These are phyloP conservation scores for Iguana delicatissima DNA, from an alignment of 2,797 vertebrate genomes.

Conservation along the genomic window DNA sequence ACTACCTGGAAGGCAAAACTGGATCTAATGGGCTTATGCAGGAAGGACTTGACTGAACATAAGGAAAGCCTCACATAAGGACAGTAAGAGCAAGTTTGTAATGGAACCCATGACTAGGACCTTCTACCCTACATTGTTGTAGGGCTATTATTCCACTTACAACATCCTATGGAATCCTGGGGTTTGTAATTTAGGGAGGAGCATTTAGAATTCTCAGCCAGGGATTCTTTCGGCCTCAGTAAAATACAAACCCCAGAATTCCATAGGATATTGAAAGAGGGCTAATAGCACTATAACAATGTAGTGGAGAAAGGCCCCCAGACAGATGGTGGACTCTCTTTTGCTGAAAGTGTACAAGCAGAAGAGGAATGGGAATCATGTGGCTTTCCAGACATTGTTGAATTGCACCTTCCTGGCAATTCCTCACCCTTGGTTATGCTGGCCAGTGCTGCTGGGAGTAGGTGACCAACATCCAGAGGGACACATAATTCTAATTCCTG, in stretches of 20 bases:
- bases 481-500: not conserved
- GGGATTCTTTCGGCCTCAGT: too few relatives aligned
- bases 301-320: too few relatives aligned
- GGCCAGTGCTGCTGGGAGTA: not conserved
- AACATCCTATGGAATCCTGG: too few relatives aligned
- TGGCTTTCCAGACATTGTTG: not conserved
- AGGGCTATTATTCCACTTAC: too few relatives aligned
- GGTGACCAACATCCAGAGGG: not conserved
- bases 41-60: not conserved
- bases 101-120: not conserved
- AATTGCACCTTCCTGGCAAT: not conserved
- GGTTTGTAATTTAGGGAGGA: too few relatives aligned
- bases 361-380: not conserved
- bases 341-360: not conserved
- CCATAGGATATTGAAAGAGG: too few relatives aligned
- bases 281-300: too few relatives aligned
- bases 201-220: too few relatives aligned
- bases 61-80: not conserved
- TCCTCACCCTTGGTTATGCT: too few relatives aligned
- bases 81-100: not conserved
- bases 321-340: too few relatives aligned
- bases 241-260: too few relatives aligned
- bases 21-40: not conserved
- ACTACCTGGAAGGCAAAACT: not conserved
- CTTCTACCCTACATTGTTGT: too few relatives aligned